Evolutionary conservation across 1,140 invertebrate species (phyloP), one percentile per base, ranked within the genome.

Genomic region (Anagrus nilaparvatae): DNA sequence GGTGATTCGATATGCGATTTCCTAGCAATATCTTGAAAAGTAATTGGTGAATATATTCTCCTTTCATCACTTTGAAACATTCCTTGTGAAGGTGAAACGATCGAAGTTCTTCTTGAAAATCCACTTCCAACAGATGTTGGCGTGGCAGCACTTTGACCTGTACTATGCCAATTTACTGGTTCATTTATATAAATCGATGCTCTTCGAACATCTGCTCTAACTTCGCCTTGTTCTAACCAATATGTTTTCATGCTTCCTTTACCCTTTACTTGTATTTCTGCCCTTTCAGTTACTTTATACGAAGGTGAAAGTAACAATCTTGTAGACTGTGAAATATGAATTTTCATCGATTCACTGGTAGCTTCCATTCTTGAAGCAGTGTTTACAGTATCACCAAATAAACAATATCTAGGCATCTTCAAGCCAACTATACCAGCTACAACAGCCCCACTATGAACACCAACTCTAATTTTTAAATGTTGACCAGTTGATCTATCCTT

Each of bases 201-300:
- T 36, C 70, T 62, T 16, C 67, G 67, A 24, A 74, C 50, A 1
- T 67, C 69, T 17, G 72, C 62, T 30, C 82, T 66, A 17, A 72
- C 73, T 52, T 80, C 78, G 33, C 78, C 71, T 35, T 74, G 77
- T 61, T 78, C 74, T 23, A 95, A 60, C 89, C 89, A 97, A 58
- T 88, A 96, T 0, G 92, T 96, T 58, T 87, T 91, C 90, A 96
- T 94, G 24, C 76, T 70, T n/a, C 84, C 84, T 76, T 88, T 89
- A 27, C 85, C 87, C 66, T 90, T 90, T 1, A 90, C 82, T 48
- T 83, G 77, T 44, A 88, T 85, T 61, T 86, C 82, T 9, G 82
- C 85, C 14, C 90, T 73, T 59, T 92, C 84, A 10, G 74, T 73
- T 3, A 90, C 78, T 47, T 74, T 75, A 59, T 93, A 97, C 0